These are phyloP conservation scores for Percopsis omiscomaycus DNA, from an alignment of 2,797 vertebrate genomes.

Conservation along the genomic window DNA sequence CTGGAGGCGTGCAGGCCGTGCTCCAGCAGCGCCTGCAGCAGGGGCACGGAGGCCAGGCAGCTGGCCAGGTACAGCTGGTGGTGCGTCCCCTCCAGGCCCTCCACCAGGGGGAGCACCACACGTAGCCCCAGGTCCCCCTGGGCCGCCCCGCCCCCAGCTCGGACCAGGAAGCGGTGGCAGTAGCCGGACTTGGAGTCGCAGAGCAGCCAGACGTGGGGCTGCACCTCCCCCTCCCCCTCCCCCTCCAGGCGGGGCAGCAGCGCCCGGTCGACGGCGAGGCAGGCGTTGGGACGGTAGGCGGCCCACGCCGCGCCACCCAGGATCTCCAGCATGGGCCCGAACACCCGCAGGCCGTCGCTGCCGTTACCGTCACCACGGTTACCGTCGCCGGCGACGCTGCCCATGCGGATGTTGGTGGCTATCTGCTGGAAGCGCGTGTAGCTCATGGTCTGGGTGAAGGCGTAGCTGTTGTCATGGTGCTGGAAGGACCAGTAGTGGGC, in stretches of 20 bases:
- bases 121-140: slow-evolving; percentile 51
- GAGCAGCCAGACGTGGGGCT: slow-evolving; percentile 79
- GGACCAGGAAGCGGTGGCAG: slow-evolving; percentile 77
- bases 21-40: slow-evolving; percentile 71
- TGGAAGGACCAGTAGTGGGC: slow-evolving; percentile 76
- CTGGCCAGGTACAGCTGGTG: slow-evolving; percentile 80
- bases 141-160: slow-evolving; percentile 40
- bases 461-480: slow-evolving; percentile 69
- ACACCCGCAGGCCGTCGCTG: slow-evolving; percentile 64
- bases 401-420: slow-evolving; percentile 68
- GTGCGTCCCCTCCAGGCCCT: slow-evolving; percentile 68
- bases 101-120: slow-evolving; percentile 70
- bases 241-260: slow-evolving; percentile 70
- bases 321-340: slow-evolving; percentile 71
- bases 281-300: slow-evolving; percentile 74
- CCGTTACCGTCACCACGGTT: slow-evolving; percentile 2
- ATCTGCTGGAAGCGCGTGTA: slow-evolving; percentile 75
- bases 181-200: slow-evolving; percentile 84
- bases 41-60: slow-evolving; percentile 64
- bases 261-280: slow-evolving; percentile 73
- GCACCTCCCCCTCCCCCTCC: slow-evolving; percentile 43
- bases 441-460: slow-evolving; percentile 76
- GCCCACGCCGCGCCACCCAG: slow-evolving; percentile 67
- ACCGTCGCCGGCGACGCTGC: slow-evolving; percentile 54
- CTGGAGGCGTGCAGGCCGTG: slow-evolving; percentile 73